phyloP scores from a whole-genome alignment of 2,113 vertebrate genomes.

The Oophaga pumilio region DNA sequence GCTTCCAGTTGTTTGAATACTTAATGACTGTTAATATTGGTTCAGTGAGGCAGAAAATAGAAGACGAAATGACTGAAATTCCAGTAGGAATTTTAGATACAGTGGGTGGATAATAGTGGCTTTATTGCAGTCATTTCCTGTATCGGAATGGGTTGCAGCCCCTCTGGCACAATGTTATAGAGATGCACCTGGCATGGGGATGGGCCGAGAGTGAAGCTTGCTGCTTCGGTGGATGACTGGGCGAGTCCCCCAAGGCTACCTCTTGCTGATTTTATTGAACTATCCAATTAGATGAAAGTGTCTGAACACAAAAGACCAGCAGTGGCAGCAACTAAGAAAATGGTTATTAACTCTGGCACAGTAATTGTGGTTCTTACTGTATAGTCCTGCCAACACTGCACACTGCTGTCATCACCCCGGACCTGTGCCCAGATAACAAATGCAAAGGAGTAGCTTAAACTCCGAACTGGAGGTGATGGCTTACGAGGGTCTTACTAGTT shows the following conservation, averaged over 20 bases:
- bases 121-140: conserved; percentile 46
- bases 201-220: neutral
- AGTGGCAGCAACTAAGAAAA: conserved; percentile 15
- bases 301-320: conserved; percentile 38
- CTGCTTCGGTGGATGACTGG: conserved; percentile 14
- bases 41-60: conserved; percentile 46
- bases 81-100: conserved; percentile 20
- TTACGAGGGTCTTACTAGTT: neutral
- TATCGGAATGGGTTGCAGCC: conserved; percentile 36
- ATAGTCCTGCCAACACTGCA: conserved; percentile 7
- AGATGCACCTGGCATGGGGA: conserved; percentile 38
- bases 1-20: conserved; percentile 21
- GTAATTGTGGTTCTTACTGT: conserved; percentile 35
- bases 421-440: neutral
- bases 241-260: neutral
- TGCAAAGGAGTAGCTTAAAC: neutral
- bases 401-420: neutral
- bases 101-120: conserved; percentile 38
- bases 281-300: conserved; percentile 37
- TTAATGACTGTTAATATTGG: conserved; percentile 41
- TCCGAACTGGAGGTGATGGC: neutral
- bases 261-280: conserved; percentile 44
- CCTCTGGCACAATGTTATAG: neutral
- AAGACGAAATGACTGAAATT: conserved; percentile 34
- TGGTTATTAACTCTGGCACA: conserved; percentile 41